Percentiles rank a stretch among this genome's conserved stretches.
Evolutionary conservation across 2,797 vertebrate species (phyloP).

Genomic region (Xyrichtys novacula): DNA sequence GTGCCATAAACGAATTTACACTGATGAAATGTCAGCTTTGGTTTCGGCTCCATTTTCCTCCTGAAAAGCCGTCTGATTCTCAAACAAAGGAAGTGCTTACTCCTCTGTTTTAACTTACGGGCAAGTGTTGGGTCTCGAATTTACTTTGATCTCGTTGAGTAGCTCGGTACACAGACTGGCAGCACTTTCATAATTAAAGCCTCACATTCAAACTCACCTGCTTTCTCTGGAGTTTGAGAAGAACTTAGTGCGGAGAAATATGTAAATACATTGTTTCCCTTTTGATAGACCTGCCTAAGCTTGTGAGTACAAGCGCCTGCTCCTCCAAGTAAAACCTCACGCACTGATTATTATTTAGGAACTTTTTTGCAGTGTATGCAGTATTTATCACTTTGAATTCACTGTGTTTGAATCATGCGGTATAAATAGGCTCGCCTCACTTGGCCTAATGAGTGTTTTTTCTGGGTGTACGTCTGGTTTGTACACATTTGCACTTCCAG

Average conservation of each 20-base stretch:
- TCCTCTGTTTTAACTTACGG: conserved; percentile 31
- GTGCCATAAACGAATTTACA: not conserved
- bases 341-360: conserved; percentile 1
- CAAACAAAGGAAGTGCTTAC: conserved; percentile 61
- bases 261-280: conserved; percentile 17
- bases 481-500: conserved; percentile 21
- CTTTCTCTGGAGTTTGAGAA: conserved; percentile 23
- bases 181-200: conserved; percentile 60
- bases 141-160: conserved; percentile 65
- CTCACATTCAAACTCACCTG: conserved; percentile 20
- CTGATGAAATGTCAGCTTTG: too few relatives aligned
- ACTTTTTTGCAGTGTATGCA: not conserved
- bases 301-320: not conserved
- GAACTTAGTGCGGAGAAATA: not conserved
- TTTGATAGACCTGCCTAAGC: conserved; percentile 19
- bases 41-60: not conserved
- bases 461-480: not conserved
- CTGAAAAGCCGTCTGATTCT: conserved; percentile 8
- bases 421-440: not conserved
- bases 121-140: conserved; percentile 42
- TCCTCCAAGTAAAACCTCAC: conserved; percentile 1
- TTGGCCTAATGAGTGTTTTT: conserved; percentile 16
- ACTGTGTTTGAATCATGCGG: not conserved
- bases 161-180: conserved; percentile 36
- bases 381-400: conserved; percentile 15